Evolutionary conservation across 2,888 invertebrate genomes (phyloP), one percentile per base, ranked within the genome.

Genomic region (Pandemis corylana): DNA sequence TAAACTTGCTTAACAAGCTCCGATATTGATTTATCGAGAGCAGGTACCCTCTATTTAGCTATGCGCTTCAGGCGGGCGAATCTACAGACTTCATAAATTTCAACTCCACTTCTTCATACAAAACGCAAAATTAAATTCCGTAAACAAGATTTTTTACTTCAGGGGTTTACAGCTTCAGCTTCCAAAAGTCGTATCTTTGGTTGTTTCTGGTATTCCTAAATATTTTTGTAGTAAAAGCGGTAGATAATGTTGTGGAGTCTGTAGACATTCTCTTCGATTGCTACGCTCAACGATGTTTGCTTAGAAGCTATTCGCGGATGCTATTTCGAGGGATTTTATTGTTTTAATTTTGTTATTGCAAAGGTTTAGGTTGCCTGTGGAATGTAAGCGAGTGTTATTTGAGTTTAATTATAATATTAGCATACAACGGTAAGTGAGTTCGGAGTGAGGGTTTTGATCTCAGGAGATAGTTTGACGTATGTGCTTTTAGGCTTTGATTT

Each of bases 1-100:
- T 91, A 89, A 91, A 91, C 85, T 91, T 89, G 86, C 85, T 89
- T 88, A 90, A 87, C 88, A 87, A 88, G 88, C 87, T 84, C 79
- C 86, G 88, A 89, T 92, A 92, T 92, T 90, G 92, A 91, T 92
- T 90, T 88, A 90, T 89, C 78, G 85, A 79, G 85, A 79, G 79
- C 90, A 89, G 90, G 91, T 91, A 90, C 83, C 67, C 77, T 77
- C 77, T 77, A 81, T 78, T 82, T 80, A 81, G 73, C 73, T 73
- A 63, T 72, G 72, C 68, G 69, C 69, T 72, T 63, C 36, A 66
- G 42, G 56, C 15, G 72, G 51, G 69, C 15, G 69, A 74, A 66
- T 74, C 74, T 74, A 66, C 42, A 13, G 46, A 64, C 46, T 65
- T 10, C 0, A 42, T 7, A 9, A 41, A 10, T n/a, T 51, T 53